Percentiles rank a stretch among this genome's conserved stretches.
phyloP scores from a whole-genome alignment of 2,888 invertebrate species.

The Lasioglossum morio region DNA sequence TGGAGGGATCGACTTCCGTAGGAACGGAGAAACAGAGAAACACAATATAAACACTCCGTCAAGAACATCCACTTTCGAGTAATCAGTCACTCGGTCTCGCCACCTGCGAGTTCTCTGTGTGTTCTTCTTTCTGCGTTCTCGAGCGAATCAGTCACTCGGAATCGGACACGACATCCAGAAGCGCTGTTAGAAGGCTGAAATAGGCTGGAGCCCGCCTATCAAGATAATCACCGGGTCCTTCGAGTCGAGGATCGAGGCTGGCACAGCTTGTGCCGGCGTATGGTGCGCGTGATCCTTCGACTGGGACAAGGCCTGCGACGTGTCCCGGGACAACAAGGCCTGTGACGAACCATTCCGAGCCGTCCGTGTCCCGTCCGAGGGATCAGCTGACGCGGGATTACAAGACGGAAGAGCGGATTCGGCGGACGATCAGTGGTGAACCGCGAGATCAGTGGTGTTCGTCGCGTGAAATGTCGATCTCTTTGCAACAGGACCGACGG shows the following conservation, averaged over 20 bases:
- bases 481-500: background rate
- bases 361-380: background rate
- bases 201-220: background rate
- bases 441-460: background rate
- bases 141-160: background rate
- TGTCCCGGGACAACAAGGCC: background rate
- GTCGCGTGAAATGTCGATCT: conserved; percentile 33
- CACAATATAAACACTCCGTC: background rate
- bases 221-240: background rate
- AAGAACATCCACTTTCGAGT: background rate
- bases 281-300: background rate
- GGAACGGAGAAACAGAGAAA: background rate
- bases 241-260: background rate
- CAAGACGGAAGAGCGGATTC: background rate
- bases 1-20: background rate
- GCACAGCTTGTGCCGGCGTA: no score
- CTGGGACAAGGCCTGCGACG: background rate
- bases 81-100: background rate
- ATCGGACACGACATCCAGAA: background rate
- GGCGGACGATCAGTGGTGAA: background rate
- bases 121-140: background rate
- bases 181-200: background rate
- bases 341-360: background rate
- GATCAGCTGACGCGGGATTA: background rate
- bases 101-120: background rate